A percentile compares a stretch with the other conserved stretches of the same genome.
Evolutionary conservation across 2,113 vertebrate species (phyloP).

Genomic region (Lutjanus erythropterus): DNA sequence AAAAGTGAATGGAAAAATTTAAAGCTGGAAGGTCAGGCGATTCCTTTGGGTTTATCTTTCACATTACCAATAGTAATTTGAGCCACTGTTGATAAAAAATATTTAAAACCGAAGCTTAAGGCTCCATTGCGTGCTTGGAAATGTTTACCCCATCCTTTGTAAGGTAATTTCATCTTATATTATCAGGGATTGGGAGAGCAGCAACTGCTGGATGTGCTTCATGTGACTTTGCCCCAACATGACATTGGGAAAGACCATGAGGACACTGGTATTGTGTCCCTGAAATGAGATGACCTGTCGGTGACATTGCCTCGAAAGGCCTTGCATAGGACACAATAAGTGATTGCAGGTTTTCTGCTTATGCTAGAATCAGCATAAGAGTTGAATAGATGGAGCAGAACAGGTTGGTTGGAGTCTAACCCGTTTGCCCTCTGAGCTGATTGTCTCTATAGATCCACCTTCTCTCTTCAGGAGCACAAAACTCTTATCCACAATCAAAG

Average conservation of each 20-base stretch:
- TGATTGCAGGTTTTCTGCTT: constrained; percentile 46
- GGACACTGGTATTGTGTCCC: constrained; percentile 42
- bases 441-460: constrained; percentile 80
- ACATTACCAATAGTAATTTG: neutral
- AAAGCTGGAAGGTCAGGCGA: neutral
- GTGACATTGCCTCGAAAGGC: constrained; percentile 63
- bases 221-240: constrained; percentile 41
- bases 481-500: constrained; percentile 83
- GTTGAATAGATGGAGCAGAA: constrained; percentile 58
- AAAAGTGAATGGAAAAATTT: too few relatives aligned
- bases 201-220: neutral
- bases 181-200: neutral
- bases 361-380: constrained; percentile 74
- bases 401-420: constrained; percentile 55
- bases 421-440: constrained; percentile 77
- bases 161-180: neutral
- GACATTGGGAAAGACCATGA: constrained; percentile 51
- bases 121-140: neutral
- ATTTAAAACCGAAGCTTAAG: neutral
- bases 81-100: neutral
- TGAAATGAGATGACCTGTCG: constrained; percentile 68
- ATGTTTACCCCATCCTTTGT: neutral
- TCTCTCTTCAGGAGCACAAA: constrained; percentile 78
- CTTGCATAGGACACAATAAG: constrained; percentile 56
- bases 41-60: neutral